These are phyloP conservation scores for Agrypnus murinus DNA, from an alignment of 2,888 invertebrate species.

Conservation along the genomic window DNA sequence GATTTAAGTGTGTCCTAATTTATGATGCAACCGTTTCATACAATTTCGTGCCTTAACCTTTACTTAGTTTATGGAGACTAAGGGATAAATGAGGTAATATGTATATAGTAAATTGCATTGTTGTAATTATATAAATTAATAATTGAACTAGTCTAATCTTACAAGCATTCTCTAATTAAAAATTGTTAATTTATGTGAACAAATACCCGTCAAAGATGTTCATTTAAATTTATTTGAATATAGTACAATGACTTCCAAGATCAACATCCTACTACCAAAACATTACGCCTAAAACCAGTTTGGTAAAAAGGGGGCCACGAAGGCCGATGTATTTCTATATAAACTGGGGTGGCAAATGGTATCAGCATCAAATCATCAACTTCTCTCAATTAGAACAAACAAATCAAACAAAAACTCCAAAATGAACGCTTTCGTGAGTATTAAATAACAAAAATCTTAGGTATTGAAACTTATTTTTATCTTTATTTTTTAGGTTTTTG, in stretches of 20 bases:
- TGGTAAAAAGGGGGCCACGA: conserved; percentile 24
- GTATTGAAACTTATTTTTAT: no score
- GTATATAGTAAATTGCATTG: no score
- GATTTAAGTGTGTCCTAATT: not conserved
- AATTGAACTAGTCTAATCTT: no score
- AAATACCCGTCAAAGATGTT: not conserved
- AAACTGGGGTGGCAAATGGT: conserved; percentile 32
- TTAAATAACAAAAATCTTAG: not conserved
- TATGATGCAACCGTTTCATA: conserved; percentile 13
- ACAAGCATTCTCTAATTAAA: not conserved
- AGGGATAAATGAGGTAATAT: no score
- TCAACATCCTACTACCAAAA: conserved; percentile 29
- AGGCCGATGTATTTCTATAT: conserved; percentile 43
- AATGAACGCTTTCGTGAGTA: conserved; percentile 46
- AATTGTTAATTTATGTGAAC: conserved; percentile 5
- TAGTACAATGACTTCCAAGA: conserved; percentile 25
- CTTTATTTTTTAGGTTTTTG: conserved; percentile 24
- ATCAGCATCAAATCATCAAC: conserved; percentile 36
- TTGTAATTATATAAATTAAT: no score
- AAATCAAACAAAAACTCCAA: conserved; percentile 25
- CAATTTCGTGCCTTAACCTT: conserved; percentile 4
- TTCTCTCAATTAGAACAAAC: conserved; percentile 28
- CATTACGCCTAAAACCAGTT: conserved; percentile 26
- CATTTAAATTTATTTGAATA: conserved; percentile 20
- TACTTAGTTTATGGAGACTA: no score